Evolutionary conservation across 2,113 vertebrate genomes (phyloP).

Genomic region (Equus quagga): DNA sequence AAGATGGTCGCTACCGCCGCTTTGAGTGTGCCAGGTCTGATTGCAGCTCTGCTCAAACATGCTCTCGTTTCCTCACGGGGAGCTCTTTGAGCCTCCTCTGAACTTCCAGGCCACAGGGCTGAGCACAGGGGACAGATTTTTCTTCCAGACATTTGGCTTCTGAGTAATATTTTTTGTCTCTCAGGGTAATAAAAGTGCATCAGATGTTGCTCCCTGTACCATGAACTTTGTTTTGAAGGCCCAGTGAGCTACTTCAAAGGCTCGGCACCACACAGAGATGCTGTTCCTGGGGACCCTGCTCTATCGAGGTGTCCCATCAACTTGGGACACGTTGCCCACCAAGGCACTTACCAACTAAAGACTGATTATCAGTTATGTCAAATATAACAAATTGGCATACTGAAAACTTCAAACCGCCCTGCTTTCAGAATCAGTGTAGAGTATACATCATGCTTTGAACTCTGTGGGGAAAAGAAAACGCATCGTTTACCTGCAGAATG

Average conservation of each 20-base stretch:
- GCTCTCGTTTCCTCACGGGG: not conserved
- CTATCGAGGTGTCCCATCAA: not conserved
- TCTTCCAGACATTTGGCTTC: conserved; percentile 68
- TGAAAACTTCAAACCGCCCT: not conserved
- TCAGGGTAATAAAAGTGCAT: conserved; percentile 73
- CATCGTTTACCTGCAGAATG: not conserved
- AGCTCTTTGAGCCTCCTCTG: conserved; percentile 32
- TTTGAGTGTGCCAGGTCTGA: not conserved
- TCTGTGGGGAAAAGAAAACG: not conserved
- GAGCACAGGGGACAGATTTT: conserved; percentile 53
- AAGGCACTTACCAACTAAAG: not conserved
- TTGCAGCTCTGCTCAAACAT: not conserved
- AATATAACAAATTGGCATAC: not conserved
- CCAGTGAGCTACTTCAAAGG: conserved; percentile 64
- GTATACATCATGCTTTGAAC: not conserved
- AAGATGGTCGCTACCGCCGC: not conserved
- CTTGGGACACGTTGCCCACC: not conserved
- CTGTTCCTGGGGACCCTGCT: not conserved
- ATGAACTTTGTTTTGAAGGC: conserved; percentile 74
- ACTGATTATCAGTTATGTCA: not conserved
- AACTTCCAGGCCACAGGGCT: conserved; percentile 74
- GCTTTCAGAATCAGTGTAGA: not conserved
- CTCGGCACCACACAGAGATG: not conserved
- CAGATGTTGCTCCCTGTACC: conserved; percentile 73
- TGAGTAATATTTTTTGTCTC: conserved; percentile 67